Evolutionary conservation across 2,888 invertebrate species (phyloP).

Genomic region (Agrotis exclamationis): DNA sequence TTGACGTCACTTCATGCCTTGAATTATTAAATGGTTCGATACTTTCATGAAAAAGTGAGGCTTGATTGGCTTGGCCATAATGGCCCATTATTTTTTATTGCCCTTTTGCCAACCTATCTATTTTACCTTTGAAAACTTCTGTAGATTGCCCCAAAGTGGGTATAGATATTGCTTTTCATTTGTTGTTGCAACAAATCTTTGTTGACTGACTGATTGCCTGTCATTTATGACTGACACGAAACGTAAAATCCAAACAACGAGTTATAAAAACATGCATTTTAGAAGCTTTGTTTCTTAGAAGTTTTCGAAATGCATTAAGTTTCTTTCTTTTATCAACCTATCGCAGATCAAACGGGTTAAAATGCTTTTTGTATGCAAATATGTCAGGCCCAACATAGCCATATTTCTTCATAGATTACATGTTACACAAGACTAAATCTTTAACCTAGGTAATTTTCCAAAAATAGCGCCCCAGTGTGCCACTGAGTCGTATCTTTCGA

Average conservation of each 20-base stretch:
- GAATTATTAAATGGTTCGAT: not conserved
- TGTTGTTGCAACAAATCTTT: not conserved
- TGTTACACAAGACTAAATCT: conserved; percentile 23
- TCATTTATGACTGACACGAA: not conserved
- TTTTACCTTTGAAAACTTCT: not conserved
- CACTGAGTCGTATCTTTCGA: conserved; percentile 68
- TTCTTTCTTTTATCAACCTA: not conserved
- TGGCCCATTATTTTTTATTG: too few relatives aligned
- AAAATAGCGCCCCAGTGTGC: conserved; percentile 71
- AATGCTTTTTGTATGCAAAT: not conserved
- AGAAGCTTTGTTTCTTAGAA: not conserved
- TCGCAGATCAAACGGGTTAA: not conserved
- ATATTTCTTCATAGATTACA: conserved; percentile 12
- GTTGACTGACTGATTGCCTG: not conserved
- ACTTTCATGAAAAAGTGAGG: conserved; percentile 20
- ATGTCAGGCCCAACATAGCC: not conserved
- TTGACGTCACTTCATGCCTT: conserved; percentile 14
- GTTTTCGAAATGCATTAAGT: not conserved
- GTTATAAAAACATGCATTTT: not conserved
- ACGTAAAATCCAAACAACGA: conserved; percentile 1
- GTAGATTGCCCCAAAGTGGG: not conserved
- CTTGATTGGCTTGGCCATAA: conserved; percentile 11
- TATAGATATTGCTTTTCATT: not conserved
- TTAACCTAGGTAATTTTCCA: conserved; percentile 61
- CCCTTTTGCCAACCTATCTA: too few relatives aligned